Percentiles rank a stretch among this genome's conserved stretches.
phyloP scores from a whole-genome alignment of 2,888 invertebrate species.

The Mimas tiliae region DNA sequence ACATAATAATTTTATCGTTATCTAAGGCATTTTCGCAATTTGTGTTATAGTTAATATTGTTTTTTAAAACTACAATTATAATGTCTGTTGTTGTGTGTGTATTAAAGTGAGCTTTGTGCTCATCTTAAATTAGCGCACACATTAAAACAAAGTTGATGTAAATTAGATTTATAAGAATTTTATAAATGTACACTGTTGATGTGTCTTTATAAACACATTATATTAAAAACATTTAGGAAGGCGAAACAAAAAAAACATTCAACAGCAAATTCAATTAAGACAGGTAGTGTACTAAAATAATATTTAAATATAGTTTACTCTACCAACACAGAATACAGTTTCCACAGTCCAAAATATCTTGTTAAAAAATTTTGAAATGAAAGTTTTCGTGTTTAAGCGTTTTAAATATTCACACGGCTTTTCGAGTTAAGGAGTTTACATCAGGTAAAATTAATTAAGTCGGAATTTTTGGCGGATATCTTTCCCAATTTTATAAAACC shows the following conservation, averaged over 20 bases:
- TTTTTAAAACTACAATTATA: too few species aligned
- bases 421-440: conserved; percentile 13
- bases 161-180: neutral
- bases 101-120: too few species aligned
- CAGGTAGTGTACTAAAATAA: neutral
- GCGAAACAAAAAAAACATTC: neutral
- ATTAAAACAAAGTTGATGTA: too few species aligned
- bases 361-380: neutral
- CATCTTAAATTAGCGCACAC: too few species aligned
- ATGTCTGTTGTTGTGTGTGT: too few species aligned
- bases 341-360: conserved; percentile 3
- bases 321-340: neutral
- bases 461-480: neutral
- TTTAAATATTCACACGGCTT: conserved; percentile 22
- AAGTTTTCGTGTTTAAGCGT: conserved; percentile 18
- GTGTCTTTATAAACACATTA: too few species aligned
- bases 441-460: conserved; percentile 19
- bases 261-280: conserved; percentile 1
- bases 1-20: too few species aligned
- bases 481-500: neutral
- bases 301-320: conserved; percentile 2
- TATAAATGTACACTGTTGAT: too few species aligned
- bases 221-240: neutral
- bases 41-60: too few species aligned
- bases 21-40: too few species aligned